Evolutionary conservation across 1,140 invertebrate species (phyloP).

Genomic region (Chlorops oryzae): DNA sequence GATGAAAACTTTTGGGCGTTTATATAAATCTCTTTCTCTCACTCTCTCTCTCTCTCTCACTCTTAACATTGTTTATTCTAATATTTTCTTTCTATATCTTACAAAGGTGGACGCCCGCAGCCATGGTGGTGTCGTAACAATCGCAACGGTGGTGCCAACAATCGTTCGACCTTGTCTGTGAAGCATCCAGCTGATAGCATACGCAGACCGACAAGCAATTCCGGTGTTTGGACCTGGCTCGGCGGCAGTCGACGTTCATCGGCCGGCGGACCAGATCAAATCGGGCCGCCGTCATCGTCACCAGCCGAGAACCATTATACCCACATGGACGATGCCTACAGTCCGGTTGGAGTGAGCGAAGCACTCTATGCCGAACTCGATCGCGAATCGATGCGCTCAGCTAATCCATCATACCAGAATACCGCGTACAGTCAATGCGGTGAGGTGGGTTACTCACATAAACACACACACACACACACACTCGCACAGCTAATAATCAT

Average conservation of each 20-base stretch:
- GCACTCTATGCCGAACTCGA: slow-evolving; percentile 64
- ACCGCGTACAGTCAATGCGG: slow-evolving; percentile 59
- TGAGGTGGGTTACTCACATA: slow-evolving; percentile 51
- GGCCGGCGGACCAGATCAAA: slow-evolving; percentile 47
- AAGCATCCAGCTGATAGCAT: slow-evolving; percentile 46
- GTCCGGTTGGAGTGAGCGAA: slow-evolving; percentile 51
- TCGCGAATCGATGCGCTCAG: slow-evolving; percentile 49
- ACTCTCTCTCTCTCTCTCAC: too few relatives aligned
- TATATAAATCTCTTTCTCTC: too few relatives aligned
- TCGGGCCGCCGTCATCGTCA: slow-evolving; percentile 44
- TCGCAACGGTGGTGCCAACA: slow-evolving; percentile 34
- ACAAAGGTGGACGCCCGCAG: slow-evolving; percentile 42
- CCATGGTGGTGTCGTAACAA: slow-evolving; percentile 48
- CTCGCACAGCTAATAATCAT: too few relatives aligned
- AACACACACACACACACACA: too few relatives aligned
- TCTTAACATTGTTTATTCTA: slow-evolving; percentile 1
- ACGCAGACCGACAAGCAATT: slow-evolving; percentile 54
- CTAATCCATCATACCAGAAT: slow-evolving; percentile 63
- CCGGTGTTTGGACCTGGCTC: slow-evolving; percentile 61
- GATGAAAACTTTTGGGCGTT: too few relatives aligned
- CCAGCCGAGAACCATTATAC: slow-evolving; percentile 66
- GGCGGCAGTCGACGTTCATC: slow-evolving; percentile 53
- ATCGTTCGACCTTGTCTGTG: slow-evolving; percentile 41
- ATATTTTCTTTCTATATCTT: slow-evolving; percentile 1
- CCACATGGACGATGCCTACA: slow-evolving; percentile 60